Evolutionary conservation across 2,113 vertebrate genomes (phyloP).

Genomic region (Tringa solitaria): DNA sequence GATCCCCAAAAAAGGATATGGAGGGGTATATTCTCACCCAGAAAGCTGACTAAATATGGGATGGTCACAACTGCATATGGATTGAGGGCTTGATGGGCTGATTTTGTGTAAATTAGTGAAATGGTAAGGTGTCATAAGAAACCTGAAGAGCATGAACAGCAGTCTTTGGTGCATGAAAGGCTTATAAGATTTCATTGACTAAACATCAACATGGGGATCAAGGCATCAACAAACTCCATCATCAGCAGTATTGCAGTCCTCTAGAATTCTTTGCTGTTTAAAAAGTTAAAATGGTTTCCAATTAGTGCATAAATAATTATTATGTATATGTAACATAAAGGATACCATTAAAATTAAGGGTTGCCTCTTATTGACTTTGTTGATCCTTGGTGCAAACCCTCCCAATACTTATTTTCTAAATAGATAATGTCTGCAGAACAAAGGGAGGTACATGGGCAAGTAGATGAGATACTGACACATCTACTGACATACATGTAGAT

Average conservation of each 20-base stretch:
- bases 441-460: not conserved
- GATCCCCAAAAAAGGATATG: fast-evolving
- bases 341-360: not conserved
- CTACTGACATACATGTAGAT: fast-evolving
- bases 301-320: not conserved
- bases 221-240: not conserved
- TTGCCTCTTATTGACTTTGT: not conserved
- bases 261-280: not conserved
- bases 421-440: not conserved
- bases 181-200: not conserved
- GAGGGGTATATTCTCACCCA: not conserved
- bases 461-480: not conserved
- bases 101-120: constrained; percentile 12
- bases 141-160: not conserved
- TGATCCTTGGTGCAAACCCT: not conserved
- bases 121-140: not conserved
- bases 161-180: not conserved
- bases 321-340: not conserved
- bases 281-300: not conserved
- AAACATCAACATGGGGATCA: not conserved
- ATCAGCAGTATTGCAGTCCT: not conserved
- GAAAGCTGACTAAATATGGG: not conserved
- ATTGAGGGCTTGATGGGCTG: not conserved
- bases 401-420: not conserved
- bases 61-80: not conserved